Percentiles rank a stretch among this genome's conserved stretches.
phyloP scores from a whole-genome alignment of 2,888 invertebrate species.

The Nephrotoma appendiculata region DNA sequence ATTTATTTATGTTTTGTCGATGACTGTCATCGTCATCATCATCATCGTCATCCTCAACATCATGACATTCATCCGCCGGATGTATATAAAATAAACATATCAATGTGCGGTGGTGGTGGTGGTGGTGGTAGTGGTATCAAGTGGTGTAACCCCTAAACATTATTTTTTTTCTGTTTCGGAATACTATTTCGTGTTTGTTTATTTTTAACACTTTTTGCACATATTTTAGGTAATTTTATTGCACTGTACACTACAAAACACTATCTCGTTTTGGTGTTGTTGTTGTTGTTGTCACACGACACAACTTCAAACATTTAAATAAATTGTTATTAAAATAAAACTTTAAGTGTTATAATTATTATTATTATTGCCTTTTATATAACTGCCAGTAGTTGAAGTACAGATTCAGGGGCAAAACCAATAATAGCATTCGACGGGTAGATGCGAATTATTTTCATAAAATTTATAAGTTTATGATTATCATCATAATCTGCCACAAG shows the following conservation, averaged over 20 bases:
- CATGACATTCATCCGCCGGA: conserved; percentile 1
- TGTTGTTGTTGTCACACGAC: not conserved
- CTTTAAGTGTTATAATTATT: not conserved
- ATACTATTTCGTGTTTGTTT: too few species aligned
- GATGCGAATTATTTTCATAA: not conserved
- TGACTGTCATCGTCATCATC: not conserved
- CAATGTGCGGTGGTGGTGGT: not conserved
- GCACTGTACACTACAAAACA: not conserved
- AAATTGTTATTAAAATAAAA: not conserved
- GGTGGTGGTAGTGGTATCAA: not conserved
- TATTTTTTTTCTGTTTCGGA: not conserved
- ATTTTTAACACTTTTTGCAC: not conserved
- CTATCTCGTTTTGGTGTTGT: not conserved
- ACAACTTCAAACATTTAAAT: not conserved
- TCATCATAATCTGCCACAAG: not conserved
- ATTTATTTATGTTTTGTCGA: not conserved
- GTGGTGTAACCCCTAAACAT: not conserved
- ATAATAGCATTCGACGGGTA: not conserved
- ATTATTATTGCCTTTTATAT: not conserved
- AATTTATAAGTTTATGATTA: not conserved
- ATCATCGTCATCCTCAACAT: not conserved
- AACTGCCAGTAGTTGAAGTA: not conserved
- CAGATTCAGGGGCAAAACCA: not conserved
- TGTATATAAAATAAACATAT: not conserved
- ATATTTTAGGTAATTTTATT: not conserved